These are phyloP conservation scores for Micromussa lordhowensis DNA, from an alignment of 92 coral and sea anemone species.

Conservation along the genomic window DNA sequence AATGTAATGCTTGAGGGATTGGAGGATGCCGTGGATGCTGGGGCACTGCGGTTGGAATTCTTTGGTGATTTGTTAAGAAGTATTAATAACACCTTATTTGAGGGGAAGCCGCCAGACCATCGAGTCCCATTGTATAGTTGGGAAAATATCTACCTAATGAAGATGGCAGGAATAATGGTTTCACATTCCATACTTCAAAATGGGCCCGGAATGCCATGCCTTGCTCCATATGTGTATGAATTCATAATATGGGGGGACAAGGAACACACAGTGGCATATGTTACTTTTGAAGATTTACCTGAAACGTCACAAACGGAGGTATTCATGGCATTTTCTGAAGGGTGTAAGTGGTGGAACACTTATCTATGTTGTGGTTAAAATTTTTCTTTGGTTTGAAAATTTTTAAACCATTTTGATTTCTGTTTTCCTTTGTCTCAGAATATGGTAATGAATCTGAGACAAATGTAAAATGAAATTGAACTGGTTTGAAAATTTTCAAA, in stretches of 20 bases:
- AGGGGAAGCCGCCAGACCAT: constrained; percentile 31
- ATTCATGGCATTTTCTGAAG: constrained; percentile 29
- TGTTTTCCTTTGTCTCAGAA: no score
- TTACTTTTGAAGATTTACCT: constrained; percentile 45
- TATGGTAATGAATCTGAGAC: no score
- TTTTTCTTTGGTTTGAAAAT: no score
- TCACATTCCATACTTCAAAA: constrained; percentile 41
- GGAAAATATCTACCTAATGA: constrained; percentile 44
- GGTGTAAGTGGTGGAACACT: constrained; percentile 15
- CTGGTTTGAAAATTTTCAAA: no score
- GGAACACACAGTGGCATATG: constrained; percentile 40
- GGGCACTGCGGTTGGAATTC: constrained; percentile 50
- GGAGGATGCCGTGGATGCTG: constrained; percentile 47
- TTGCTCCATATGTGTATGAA: constrained; percentile 33
- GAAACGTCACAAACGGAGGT: constrained; percentile 39
- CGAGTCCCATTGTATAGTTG: constrained; percentile 35
- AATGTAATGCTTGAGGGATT: constrained; percentile 53
- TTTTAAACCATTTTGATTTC: no score
- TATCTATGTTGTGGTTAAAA: no score
- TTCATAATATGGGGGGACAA: constrained; percentile 37
- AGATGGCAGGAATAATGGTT: constrained; percentile 49
- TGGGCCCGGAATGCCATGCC: constrained; percentile 44
- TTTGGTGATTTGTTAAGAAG: constrained; percentile 30
- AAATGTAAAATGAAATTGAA: no score
- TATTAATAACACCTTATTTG: constrained; percentile 40